These are phyloP conservation scores for Triops cancriformis DNA, from an alignment of 1,140 invertebrate genomes.

Conservation along the genomic window DNA sequence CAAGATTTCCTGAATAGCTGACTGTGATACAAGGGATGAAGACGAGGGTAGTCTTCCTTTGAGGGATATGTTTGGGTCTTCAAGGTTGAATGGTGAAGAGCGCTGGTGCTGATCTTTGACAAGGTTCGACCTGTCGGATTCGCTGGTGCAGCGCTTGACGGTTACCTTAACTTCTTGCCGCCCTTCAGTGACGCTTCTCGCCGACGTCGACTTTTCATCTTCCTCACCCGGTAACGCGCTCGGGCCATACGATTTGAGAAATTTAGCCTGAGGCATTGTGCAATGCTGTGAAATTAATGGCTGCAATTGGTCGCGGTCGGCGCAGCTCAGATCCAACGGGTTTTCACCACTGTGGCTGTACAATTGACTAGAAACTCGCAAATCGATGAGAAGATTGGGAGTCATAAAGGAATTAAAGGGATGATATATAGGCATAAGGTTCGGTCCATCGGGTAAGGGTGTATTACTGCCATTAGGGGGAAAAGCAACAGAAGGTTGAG, in stretches of 20 bases:
- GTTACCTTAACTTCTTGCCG: background rate
- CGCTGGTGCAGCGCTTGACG: background rate
- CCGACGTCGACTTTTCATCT: background rate
- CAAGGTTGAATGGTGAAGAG: background rate
- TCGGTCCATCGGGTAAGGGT: background rate
- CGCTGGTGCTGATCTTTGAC: background rate
- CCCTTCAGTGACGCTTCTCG: background rate
- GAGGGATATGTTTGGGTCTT: background rate
- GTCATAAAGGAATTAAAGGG: background rate
- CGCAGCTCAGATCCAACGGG: background rate
- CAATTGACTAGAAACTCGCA: background rate
- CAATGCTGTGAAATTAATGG: background rate
- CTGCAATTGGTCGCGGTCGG: background rate
- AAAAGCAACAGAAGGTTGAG: background rate
- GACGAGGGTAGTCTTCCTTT: background rate
- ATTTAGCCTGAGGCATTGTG: background rate
- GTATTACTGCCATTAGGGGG: background rate
- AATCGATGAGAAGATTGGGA: background rate
- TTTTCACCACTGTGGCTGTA: background rate
- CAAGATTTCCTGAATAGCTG: background rate
- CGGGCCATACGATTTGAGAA: background rate
- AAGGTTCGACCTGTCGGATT: background rate
- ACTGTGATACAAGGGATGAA: background rate
- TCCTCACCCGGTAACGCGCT: background rate
- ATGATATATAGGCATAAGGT: background rate